Conservation (phyloP, 2,888 invertebrate species). For the Punctoribates punctum region DNA sequence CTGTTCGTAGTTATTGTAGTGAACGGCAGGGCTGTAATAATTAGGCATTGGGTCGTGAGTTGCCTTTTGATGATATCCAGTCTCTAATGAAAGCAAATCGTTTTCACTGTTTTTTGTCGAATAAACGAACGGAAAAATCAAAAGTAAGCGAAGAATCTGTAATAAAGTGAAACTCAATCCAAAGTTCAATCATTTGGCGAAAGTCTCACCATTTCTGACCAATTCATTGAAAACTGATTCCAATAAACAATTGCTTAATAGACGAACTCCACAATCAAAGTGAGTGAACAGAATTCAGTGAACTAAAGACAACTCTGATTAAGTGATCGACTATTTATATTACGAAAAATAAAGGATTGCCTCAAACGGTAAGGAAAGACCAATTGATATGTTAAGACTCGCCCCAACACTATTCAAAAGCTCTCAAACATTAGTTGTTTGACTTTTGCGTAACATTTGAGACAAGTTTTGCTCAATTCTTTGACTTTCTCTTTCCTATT, state of each 20-base stretch:
- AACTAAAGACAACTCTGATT: background rate
- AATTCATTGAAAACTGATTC: background rate
- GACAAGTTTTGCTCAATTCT: constrained; percentile 17
- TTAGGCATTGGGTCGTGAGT: background rate
- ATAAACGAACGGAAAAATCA: background rate
- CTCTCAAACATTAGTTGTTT: constrained; percentile 9
- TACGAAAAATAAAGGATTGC: background rate
- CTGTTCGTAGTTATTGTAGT: constrained; percentile 1
- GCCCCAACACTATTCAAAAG: constrained; percentile 19
- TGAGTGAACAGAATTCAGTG: background rate
- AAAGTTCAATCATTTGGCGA: background rate
- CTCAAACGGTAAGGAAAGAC: constrained; percentile 1
- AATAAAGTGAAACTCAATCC: background rate
- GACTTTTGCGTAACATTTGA: background rate
- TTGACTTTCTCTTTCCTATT: constrained; percentile 23
- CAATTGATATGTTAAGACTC: background rate
- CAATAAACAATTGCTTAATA: background rate
- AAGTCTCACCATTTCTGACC: background rate
- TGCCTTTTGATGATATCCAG: constrained; percentile 5
- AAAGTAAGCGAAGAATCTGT: background rate
- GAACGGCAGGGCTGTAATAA: constrained; percentile 18
- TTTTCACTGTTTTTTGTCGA: constrained; percentile 10
- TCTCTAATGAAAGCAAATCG: constrained; percentile 17
- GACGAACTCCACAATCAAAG: background rate
- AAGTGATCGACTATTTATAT: constrained; percentile 17